These are phyloP conservation scores for Hemithea aestivaria DNA, from an alignment of 2,888 invertebrate species.

Conservation along the genomic window DNA sequence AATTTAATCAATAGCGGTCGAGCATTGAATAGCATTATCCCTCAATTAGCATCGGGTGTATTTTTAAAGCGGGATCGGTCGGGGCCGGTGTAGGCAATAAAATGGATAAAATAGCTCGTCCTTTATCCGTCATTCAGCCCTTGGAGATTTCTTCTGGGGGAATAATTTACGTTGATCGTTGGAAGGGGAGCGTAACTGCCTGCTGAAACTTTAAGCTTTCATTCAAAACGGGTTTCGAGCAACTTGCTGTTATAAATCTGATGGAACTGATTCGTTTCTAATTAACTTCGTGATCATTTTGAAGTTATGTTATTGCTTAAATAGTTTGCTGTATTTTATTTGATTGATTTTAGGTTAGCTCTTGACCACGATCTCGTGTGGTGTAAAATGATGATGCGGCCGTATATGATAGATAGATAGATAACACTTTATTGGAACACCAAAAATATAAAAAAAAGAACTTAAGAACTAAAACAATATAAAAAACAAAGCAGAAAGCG, in stretches of 20 bases:
- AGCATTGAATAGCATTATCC: conserved; percentile 72
- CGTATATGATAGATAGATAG: too few relatives aligned
- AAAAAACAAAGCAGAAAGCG: too few relatives aligned
- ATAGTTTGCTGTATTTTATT: too few relatives aligned
- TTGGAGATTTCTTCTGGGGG: conserved; percentile 75
- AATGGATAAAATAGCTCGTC: conserved; percentile 73
- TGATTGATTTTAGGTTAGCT: too few relatives aligned
- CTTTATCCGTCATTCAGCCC: conserved; percentile 78
- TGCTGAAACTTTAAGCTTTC: conserved; percentile 78
- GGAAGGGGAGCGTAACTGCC: conserved; percentile 75
- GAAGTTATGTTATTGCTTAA: too few relatives aligned
- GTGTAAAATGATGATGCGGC: too few relatives aligned
- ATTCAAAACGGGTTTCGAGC: conserved; percentile 69
- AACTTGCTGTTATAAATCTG: conserved; percentile 72
- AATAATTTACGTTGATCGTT: conserved; percentile 78
- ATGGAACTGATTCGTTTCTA: conserved; percentile 48
- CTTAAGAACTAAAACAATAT: too few relatives aligned
- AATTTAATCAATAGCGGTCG: conserved; percentile 59
- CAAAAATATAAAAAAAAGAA: too few relatives aligned
- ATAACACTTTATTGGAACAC: too few relatives aligned
- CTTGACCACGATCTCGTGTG: conserved; percentile 24
- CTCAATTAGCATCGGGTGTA: conserved; percentile 72
- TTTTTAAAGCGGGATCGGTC: conserved; percentile 67
- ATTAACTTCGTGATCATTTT: too few relatives aligned
- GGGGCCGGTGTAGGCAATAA: conserved; percentile 71